Evolutionary conservation across 2,797 vertebrate species (phyloP).

Genomic region (Sebastes oblongus): DNA sequence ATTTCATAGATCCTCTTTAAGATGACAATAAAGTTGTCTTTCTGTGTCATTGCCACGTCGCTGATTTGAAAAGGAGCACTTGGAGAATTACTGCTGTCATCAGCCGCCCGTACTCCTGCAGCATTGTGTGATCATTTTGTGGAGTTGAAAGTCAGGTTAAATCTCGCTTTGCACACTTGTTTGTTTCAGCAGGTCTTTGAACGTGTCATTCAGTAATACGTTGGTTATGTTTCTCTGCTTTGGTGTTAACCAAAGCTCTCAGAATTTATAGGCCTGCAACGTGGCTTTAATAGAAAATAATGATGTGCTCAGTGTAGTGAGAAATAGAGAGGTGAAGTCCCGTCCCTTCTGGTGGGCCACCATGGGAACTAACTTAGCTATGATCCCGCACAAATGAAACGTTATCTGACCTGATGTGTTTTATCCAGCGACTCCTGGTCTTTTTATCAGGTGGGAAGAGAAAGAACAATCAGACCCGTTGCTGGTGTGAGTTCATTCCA

Average conservation of each 20-base stretch:
- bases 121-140: slow-evolving; percentile 44
- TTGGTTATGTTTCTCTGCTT: slow-evolving; percentile 16
- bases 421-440: too few relatives aligned
- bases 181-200: slow-evolving; percentile 43
- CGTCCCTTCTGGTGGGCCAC: too few relatives aligned
- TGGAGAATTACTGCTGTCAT: slow-evolving; percentile 65
- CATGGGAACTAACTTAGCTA: too few relatives aligned
- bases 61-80: too few relatives aligned
- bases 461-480: too few relatives aligned
- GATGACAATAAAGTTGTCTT: slow-evolving; percentile 78
- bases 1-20: slow-evolving; percentile 81
- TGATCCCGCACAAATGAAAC: too few relatives aligned
- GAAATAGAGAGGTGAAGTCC: background rate
- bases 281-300: slow-evolving; percentile 23
- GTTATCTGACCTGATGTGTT: too few relatives aligned
- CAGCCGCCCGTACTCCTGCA: slow-evolving; percentile 32
- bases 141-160: slow-evolving; percentile 60
- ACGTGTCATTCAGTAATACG: slow-evolving; percentile 14
- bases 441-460: too few relatives aligned
- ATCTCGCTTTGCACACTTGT: slow-evolving; percentile 41
- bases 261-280: slow-evolving; percentile 18
- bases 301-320: background rate
- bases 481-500: too few relatives aligned
- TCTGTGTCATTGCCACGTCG: too few relatives aligned
- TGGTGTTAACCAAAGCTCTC: slow-evolving; percentile 12